Evolutionary conservation across 2,888 invertebrate genomes (phyloP).

Genomic region (Toxonevra muliebris): DNA sequence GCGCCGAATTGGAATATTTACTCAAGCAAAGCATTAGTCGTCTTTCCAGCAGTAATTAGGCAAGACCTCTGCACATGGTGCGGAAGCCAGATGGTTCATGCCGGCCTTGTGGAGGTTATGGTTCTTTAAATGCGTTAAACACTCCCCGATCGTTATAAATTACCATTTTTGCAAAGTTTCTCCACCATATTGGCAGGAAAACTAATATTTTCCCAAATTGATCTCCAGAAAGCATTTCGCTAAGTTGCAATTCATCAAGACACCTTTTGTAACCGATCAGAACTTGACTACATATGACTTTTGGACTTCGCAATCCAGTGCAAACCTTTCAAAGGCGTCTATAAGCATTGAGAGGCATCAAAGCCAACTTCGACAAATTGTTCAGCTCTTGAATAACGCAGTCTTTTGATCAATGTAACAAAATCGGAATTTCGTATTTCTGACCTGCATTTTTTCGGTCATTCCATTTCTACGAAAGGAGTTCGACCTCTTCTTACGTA

Average conservation of each 20-base stretch:
- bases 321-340: conserved; percentile 40
- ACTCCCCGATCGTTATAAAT: conserved; percentile 20
- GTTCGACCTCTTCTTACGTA: no score
- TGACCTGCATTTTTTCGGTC: no score
- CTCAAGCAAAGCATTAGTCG: conserved; percentile 5
- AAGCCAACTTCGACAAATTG: no score
- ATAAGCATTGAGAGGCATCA: no score
- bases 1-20: neutral
- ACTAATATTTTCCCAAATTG: conserved; percentile 31
- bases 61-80: no score
- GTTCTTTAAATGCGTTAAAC: conserved; percentile 24
- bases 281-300: no score
- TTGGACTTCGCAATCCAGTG: no score
- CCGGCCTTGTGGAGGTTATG: conserved; percentile 38
- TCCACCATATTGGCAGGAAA: conserved; percentile 10
- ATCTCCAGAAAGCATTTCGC: conserved; percentile 47
- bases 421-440: no score
- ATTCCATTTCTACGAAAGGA: no score
- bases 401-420: no score
- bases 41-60: no score
- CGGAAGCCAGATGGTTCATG: conserved; percentile 29
- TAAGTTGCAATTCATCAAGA: conserved; percentile 39
- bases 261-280: conserved; percentile 47
- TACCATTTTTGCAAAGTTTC: conserved; percentile 18
- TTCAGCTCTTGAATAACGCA: no score